Percentiles rank a stretch among this genome's conserved stretches.
Conservation (phyloP, 1,140 invertebrate species). For the Eumeta japonica region DNA sequence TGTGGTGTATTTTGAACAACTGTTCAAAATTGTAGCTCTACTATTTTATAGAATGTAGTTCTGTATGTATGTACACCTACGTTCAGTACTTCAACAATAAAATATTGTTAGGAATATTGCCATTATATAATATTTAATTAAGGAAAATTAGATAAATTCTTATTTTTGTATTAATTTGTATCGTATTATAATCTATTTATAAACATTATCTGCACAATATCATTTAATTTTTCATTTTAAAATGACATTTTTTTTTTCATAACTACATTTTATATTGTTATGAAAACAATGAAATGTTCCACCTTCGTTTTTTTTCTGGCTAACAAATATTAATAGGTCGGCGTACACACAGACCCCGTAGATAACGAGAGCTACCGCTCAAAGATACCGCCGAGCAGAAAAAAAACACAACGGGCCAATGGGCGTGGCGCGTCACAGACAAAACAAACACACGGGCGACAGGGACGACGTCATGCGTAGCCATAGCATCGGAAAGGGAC, state of each 20-base stretch:
- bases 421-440: conserved; percentile 50
- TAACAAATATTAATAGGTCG: conserved; percentile 51
- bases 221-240: conserved; percentile 31
- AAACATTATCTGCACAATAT: conserved; percentile 1
- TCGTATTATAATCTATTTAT: conserved; percentile 2
- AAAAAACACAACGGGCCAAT: conserved; percentile 17
- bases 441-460: conserved; percentile 47
- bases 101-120: too few species aligned
- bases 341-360: conserved; percentile 37
- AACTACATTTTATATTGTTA: conserved; percentile 27
- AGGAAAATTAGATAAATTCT: too few species aligned
- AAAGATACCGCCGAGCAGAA: conserved; percentile 35
- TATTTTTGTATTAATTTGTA: too few species aligned
- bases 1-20: too few species aligned
- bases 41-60: too few species aligned
- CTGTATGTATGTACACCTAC: too few species aligned
- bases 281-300: too few species aligned
- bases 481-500: conserved; percentile 19
- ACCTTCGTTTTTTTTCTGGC: too few species aligned
- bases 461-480: conserved; percentile 20
- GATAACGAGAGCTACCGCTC: conserved; percentile 44
- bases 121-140: too few species aligned
- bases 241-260: conserved; percentile 40
- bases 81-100: too few species aligned
- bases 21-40: too few species aligned